Evolutionary conservation across 1,140 invertebrate genomes (phyloP).

Genomic region (Mizuhopecten yessoensis): DNA sequence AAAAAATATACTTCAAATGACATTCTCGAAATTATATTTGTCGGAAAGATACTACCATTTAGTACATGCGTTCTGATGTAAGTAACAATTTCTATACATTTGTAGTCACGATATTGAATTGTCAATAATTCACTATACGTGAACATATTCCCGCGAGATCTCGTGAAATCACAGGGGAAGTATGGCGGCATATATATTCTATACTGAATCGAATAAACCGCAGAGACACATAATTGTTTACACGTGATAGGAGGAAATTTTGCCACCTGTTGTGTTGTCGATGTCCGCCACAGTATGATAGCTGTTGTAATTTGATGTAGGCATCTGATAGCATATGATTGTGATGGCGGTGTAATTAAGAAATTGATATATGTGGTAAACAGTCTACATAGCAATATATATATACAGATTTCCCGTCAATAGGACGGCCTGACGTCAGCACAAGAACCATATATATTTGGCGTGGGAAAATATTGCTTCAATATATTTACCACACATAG

Average conservation of each 20-base stretch:
- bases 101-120: background rate
- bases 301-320: background rate
- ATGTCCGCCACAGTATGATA: background rate
- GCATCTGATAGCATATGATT: constrained; percentile 3
- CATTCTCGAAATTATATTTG: background rate
- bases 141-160: background rate
- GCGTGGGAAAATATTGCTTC: no score
- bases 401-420: background rate
- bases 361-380: background rate
- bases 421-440: no score
- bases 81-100: background rate
- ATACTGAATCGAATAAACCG: background rate
- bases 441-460: no score
- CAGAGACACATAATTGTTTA: background rate
- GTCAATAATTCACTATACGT: constrained; percentile 6
- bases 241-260: background rate
- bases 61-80: background rate
- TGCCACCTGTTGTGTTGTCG: background rate
- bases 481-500: no score
- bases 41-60: background rate
- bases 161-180: background rate
- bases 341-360: background rate
- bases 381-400: background rate
- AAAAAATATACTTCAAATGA: no score
- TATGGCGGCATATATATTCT: constrained; percentile 32